Evolutionary conservation across 1,140 invertebrate genomes (phyloP).

Genomic region (Ceratina japonica): DNA sequence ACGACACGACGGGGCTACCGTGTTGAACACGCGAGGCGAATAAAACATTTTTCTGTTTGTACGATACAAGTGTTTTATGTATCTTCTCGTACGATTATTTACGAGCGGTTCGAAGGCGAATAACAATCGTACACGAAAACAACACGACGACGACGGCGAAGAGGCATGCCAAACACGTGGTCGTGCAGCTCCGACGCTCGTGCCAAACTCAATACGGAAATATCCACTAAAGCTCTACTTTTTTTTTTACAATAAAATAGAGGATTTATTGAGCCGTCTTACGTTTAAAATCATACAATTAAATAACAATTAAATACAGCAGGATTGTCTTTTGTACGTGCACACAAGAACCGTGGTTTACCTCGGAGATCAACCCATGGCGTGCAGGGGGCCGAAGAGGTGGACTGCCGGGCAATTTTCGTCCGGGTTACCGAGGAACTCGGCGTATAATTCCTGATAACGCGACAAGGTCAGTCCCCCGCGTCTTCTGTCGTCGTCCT

Average conservation of each 20-base stretch:
- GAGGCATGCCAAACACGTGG: neutral
- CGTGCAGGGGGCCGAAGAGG: slow-evolving; percentile 87
- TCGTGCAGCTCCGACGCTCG: no score
- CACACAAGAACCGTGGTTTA: neutral
- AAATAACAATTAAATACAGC: slow-evolving; percentile 40
- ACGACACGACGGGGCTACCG: slow-evolving; percentile 15
- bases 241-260: slow-evolving; percentile 54
- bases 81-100: slow-evolving; percentile 15
- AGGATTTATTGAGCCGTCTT: slow-evolving; percentile 52
- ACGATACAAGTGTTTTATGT: slow-evolving; percentile 17
- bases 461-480: slow-evolving; percentile 87
- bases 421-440: slow-evolving; percentile 89
- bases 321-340: slow-evolving; percentile 57
- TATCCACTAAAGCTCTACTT: neutral
- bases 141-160: neutral
- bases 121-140: neutral
- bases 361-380: slow-evolving; percentile 59
- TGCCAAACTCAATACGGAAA: neutral
- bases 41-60: slow-evolving; percentile 58
- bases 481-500: slow-evolving; percentile 89
- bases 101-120: neutral
- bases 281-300: slow-evolving; percentile 41
- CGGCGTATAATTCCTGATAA: slow-evolving; percentile 90
- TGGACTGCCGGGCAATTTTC: slow-evolving; percentile 86
- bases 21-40: slow-evolving; percentile 54